Percentiles rank a stretch among this genome's conserved stretches.
Evolutionary conservation across 2,888 invertebrate species (phyloP).

Genomic region (Pyrrhosoma nymphula): DNA sequence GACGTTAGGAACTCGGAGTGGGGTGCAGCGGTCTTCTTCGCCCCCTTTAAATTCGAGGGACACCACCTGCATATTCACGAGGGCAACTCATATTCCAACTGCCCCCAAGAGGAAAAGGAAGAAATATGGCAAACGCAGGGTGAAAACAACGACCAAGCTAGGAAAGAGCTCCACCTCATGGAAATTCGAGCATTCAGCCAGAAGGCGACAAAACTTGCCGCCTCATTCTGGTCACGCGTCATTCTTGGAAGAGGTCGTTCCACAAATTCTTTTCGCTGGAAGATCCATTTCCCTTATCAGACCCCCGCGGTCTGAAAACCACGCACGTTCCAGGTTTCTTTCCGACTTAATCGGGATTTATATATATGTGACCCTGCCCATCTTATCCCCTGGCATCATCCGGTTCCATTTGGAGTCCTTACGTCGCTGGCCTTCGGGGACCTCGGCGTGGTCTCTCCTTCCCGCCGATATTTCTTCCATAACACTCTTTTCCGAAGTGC

Average conservation of each 20-base stretch:
- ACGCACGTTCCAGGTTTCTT: not conserved
- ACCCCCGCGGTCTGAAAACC: not conserved
- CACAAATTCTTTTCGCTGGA: not conserved
- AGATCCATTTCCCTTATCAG: not conserved
- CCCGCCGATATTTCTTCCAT: not conserved
- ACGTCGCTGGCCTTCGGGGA: not conserved
- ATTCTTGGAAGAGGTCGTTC: not conserved
- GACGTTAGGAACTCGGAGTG: too few species aligned
- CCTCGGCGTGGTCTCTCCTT: not conserved
- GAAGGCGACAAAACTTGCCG: not conserved
- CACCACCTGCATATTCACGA: not conserved
- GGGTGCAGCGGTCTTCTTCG: not conserved
- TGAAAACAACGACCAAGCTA: not conserved
- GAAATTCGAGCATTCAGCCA: not conserved
- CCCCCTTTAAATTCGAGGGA: not conserved
- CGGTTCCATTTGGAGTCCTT: not conserved
- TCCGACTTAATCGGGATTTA: not conserved
- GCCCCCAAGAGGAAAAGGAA: not conserved
- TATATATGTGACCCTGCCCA: not conserved
- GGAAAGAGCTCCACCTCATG: not conserved
- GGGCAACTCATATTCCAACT: not conserved
- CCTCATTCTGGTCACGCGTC: slow-evolving; percentile 18
- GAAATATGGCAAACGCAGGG: not conserved
- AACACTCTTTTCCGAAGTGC: not conserved
- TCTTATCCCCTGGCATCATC: not conserved